These are phyloP conservation scores for Taurulus bubalis DNA, from an alignment of 2,113 vertebrate species.

Conservation along the genomic window DNA sequence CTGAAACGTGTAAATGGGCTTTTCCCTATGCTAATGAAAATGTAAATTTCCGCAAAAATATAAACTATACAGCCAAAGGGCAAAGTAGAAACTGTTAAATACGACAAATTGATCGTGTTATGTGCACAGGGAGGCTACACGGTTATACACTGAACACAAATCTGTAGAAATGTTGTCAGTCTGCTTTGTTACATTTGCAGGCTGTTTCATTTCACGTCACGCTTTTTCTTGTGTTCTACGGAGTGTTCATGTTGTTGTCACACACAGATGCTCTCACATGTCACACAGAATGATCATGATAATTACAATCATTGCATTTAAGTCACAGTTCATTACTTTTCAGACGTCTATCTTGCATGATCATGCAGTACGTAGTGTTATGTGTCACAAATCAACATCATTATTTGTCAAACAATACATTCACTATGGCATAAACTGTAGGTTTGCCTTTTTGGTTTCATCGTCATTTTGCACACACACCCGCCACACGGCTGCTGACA, in stretches of 20 bases:
- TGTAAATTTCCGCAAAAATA: slow-evolving; percentile 54
- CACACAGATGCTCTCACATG: slow-evolving; percentile 27
- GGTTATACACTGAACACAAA: slow-evolving; percentile 10
- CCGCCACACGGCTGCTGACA: slow-evolving; percentile 26
- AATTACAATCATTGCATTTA: slow-evolving; percentile 28
- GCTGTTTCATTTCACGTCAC: slow-evolving; percentile 9
- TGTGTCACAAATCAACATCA: slow-evolving; percentile 15
- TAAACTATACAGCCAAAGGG: slow-evolving; percentile 52
- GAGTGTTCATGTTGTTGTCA: slow-evolving; percentile 22
- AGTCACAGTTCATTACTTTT: slow-evolving; percentile 7
- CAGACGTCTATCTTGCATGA: slow-evolving; percentile 8
- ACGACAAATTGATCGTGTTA: slow-evolving; percentile 24
- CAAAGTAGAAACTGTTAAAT: slow-evolving; percentile 54
- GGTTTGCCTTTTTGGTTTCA: slow-evolving; percentile 29
- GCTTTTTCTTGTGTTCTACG: not conserved
- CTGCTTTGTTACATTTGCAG: not conserved
- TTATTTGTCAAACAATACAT: slow-evolving; percentile 8
- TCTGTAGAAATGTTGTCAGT: not conserved
- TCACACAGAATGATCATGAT: slow-evolving; percentile 30
- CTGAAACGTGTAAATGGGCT: slow-evolving; percentile 64
- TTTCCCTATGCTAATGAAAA: slow-evolving; percentile 64
- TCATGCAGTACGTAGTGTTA: not conserved
- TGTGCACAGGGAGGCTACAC: slow-evolving; percentile 1
- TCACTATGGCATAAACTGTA: not conserved
- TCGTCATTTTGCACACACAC: slow-evolving; percentile 11